Evolutionary conservation across 2,113 vertebrate genomes (phyloP).

Genomic region (Cololabis saira): DNA sequence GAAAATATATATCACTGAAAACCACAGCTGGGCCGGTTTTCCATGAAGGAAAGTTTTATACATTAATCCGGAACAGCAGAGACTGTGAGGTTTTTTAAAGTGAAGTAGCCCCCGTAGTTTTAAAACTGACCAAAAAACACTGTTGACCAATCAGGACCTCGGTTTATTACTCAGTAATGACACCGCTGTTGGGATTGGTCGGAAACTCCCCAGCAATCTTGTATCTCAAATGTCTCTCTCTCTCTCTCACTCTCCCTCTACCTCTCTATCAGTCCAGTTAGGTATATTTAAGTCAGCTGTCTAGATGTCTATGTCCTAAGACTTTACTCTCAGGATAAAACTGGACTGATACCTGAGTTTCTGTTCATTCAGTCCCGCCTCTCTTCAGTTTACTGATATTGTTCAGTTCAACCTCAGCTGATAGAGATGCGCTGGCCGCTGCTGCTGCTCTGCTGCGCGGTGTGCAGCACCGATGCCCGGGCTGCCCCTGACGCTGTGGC

Average conservation of each 20-base stretch:
- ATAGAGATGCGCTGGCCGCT: constrained; percentile 40
- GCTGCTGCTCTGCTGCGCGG: constrained; percentile 30
- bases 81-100: background rate
- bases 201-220: background rate
- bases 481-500: no score
- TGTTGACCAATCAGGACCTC: background rate
- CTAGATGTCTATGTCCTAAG: rapidly evolving
- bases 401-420: background rate
- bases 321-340: background rate
- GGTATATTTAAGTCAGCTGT: no score
- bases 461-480: background rate
- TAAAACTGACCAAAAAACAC: no score
- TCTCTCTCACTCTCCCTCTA: no score
- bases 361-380: no score
- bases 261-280: no score
- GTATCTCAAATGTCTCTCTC: background rate
- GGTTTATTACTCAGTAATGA: background rate
- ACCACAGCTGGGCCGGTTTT: background rate
- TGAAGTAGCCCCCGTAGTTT: no score
- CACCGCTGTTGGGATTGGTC: constrained; percentile 18
- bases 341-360: no score
- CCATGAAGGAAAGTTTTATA: background rate
- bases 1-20: no score
- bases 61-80: no score
- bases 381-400: no score